A percentile compares a stretch with the other conserved stretches of the same genome.
Conservation (phyloP, 2,797 vertebrate genomes). For the Carcharodon carcharias region DNA sequence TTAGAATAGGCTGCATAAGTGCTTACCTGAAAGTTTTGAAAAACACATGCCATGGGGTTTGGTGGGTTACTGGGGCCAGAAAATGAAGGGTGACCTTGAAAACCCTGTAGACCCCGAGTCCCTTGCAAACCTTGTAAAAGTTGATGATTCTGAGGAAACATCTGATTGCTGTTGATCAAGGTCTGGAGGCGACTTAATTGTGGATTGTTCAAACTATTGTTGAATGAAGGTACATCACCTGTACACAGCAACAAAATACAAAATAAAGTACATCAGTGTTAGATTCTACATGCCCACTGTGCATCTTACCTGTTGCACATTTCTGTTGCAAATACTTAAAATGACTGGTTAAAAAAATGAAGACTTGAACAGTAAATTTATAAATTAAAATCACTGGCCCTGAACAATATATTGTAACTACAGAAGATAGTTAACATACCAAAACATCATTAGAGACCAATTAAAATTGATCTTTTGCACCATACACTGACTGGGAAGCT, state of each 20-base stretch:
- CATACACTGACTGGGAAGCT: neutral
- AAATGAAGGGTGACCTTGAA: conserved; percentile 72
- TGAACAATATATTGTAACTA: neutral
- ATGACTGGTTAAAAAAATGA: neutral
- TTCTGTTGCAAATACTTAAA: neutral
- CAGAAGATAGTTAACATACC: neutral
- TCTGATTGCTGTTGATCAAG: conserved; percentile 67
- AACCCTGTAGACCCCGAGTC: conserved; percentile 67
- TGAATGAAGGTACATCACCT: conserved; percentile 76
- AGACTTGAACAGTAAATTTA: neutral
- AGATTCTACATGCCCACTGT: neutral
- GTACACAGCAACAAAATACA: conserved; percentile 40
- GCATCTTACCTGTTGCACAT: neutral
- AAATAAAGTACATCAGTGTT: neutral
- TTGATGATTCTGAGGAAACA: conserved; percentile 69
- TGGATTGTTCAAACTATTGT: conserved; percentile 71
- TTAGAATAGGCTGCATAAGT: neutral
- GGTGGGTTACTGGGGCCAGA: conserved; percentile 66
- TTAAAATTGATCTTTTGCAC: neutral
- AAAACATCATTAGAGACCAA: neutral
- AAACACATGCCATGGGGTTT: conserved; percentile 83
- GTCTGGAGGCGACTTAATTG: conserved; percentile 73
- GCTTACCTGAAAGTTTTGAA: conserved; percentile 90
- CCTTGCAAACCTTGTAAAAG: conserved; percentile 73
- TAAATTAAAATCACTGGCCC: neutral